Percentiles rank a stretch among this genome's conserved stretches.
These are phyloP conservation scores for Clytia hemisphaerica DNA, from an alignment of 30 jellyfish, hydroid and myxozoan species.

Conservation along the genomic window DNA sequence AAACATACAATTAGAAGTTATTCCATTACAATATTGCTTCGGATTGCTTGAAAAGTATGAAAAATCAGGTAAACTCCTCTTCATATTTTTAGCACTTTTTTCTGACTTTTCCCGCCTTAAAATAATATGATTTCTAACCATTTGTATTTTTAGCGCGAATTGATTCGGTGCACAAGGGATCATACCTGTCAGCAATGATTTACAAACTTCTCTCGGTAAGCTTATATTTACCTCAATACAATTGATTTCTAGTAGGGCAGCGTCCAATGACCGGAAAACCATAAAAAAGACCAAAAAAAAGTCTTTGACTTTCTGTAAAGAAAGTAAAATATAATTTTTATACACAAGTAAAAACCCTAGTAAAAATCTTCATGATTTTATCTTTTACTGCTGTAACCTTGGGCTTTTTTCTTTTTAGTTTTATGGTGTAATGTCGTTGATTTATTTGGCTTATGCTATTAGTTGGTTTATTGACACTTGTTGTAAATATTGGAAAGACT, in stretches of 20 bases:
- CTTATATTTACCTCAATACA: background rate
- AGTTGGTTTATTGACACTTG: constrained; percentile 86
- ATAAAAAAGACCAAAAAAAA: too few species aligned
- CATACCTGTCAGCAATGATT: constrained; percentile 70
- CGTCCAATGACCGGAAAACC: too few species aligned
- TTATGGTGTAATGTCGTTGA: constrained; percentile 79
- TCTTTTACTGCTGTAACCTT: background rate
- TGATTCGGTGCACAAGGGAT: constrained; percentile 37
- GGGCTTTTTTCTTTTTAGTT: constrained; percentile 32
- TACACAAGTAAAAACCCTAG: background rate
- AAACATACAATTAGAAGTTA: too few species aligned
- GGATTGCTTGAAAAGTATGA: too few species aligned
- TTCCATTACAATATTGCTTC: too few species aligned
- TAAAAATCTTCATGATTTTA: background rate
- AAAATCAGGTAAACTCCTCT: background rate
- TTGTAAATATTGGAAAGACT: constrained; percentile 88
- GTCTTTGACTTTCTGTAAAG: too few species aligned
- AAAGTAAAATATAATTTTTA: too few species aligned
- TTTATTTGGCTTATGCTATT: constrained; percentile 61
- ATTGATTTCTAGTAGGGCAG: background rate
- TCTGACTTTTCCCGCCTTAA: background rate
- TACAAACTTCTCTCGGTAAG: constrained; percentile 83
- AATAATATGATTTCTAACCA: background rate
- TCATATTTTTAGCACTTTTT: background rate
- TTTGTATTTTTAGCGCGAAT: constrained; percentile 42